Conservation (phyloP, 2,797 vertebrate species). For the Prionace glauca region DNA sequence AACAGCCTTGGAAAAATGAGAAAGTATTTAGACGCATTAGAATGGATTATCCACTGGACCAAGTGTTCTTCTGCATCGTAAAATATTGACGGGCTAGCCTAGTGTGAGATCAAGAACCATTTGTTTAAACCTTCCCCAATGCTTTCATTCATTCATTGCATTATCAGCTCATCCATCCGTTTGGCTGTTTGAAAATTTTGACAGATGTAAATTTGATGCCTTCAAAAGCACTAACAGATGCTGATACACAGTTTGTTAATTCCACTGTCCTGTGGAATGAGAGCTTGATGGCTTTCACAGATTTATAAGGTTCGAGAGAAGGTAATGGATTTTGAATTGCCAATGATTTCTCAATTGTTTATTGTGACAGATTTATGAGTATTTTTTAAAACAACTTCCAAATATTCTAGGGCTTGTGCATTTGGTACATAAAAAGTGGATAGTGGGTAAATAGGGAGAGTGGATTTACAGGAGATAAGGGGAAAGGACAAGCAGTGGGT, state of each 20-base stretch:
- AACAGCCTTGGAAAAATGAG: neutral
- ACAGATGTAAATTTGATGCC: neutral
- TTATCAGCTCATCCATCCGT: neutral
- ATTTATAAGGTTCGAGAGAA: neutral
- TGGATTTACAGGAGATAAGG: neutral
- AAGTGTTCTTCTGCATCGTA: neutral
- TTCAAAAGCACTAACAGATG: neutral
- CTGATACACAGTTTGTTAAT: neutral
- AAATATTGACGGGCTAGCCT: neutral
- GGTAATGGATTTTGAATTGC: neutral
- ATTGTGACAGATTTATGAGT: neutral
- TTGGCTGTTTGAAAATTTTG: neutral
- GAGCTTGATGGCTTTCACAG: neutral
- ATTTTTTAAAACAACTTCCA: neutral
- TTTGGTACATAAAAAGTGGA: no score
- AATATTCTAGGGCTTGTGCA: neutral
- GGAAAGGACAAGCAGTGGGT: neutral
- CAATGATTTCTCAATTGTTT: neutral
- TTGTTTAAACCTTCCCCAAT: no score
- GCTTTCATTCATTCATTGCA: neutral
- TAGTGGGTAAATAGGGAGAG: neutral
- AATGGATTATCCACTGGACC: neutral
- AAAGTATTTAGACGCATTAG: neutral
- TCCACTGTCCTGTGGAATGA: neutral
- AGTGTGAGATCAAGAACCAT: neutral